A percentile compares a stretch with the other conserved stretches of the same genome.
These are phyloP conservation scores for Chiroxiphia lanceolata DNA, from an alignment of 2,797 vertebrate genomes.

Conservation along the genomic window DNA sequence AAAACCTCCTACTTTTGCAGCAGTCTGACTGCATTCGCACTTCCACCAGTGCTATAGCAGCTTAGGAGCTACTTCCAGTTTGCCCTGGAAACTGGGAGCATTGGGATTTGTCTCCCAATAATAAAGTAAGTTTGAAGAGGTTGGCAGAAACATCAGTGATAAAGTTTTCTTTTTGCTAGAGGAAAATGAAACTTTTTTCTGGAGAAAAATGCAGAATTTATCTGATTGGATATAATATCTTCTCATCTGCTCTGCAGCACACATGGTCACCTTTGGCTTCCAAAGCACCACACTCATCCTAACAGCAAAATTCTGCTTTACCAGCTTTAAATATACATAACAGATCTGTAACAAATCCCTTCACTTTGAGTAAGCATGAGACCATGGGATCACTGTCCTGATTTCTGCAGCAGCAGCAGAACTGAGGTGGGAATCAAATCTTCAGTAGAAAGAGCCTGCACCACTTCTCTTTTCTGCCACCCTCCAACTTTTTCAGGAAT, in stretches of 20 bases:
- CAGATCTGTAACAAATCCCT: background rate
- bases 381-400: background rate
- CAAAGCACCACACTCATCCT: background rate
- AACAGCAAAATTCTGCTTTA: background rate
- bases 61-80: background rate
- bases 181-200: background rate
- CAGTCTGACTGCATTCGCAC: background rate
- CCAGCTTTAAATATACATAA: background rate
- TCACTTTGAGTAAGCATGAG: fast-evolving
- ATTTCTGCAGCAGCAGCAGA: background rate
- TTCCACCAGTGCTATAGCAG: background rate
- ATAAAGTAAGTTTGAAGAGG: background rate
- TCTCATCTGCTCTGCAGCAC: background rate
- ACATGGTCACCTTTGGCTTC: background rate
- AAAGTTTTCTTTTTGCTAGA: background rate
- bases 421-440: background rate
- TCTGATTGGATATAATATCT: background rate
- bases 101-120: background rate
- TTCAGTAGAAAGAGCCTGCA: background rate
- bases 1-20: background rate
- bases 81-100: background rate
- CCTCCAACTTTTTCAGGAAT: background rate
- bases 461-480: background rate
- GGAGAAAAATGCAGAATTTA: background rate
- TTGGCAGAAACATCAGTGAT: background rate